Conservation (phyloP, 2,113 vertebrate species). For the Dasyprocta punctata region DNA sequence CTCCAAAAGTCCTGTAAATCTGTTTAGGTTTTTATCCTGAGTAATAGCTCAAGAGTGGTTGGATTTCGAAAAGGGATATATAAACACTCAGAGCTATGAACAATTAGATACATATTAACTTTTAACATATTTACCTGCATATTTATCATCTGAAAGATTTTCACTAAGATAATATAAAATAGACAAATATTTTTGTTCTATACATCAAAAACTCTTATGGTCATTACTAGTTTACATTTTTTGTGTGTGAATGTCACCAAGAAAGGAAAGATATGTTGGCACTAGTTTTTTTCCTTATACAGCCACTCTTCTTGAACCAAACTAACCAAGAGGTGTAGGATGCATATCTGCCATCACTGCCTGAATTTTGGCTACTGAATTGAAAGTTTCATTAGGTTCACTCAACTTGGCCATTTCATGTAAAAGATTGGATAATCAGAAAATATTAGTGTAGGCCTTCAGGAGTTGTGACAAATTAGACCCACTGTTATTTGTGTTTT, state of each 20-base stretch:
- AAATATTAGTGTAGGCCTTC: neutral
- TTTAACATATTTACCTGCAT: neutral
- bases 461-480: neutral
- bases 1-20: neutral
- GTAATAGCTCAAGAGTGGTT: neutral
- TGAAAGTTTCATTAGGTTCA: neutral
- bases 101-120: neutral
- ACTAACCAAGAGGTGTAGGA: neutral
- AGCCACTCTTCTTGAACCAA: neutral
- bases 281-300: neutral
- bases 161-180: neutral
- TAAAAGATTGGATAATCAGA: neutral
- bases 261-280: neutral
- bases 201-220: neutral
- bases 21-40: neutral
- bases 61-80: neutral
- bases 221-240: neutral
- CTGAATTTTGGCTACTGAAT: neutral
- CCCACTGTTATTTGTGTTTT: neutral
- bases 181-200: neutral
- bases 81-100: neutral
- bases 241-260: neutral
- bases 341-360: neutral
- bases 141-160: neutral
- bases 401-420: neutral